A percentile compares a stretch with the other conserved stretches of the same genome.
These are phyloP conservation scores for Xiphydria camelus DNA, from an alignment of 2,888 invertebrate species.

Conservation along the genomic window DNA sequence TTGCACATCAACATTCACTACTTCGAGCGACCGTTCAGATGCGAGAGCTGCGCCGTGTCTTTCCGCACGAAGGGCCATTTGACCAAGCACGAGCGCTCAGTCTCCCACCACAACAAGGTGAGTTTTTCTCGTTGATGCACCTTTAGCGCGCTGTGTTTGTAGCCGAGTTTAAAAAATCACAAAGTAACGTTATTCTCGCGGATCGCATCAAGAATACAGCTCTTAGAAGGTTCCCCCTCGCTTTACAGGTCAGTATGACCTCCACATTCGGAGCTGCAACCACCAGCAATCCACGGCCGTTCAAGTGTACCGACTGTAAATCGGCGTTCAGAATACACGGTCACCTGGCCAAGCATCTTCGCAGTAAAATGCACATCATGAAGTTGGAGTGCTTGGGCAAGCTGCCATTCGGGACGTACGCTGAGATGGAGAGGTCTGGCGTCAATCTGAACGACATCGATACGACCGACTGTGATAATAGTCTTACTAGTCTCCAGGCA, in stretches of 20 bases:
- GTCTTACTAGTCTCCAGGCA: slow-evolving; percentile 82
- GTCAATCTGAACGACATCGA: slow-evolving; percentile 92
- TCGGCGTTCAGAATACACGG: slow-evolving; percentile 96
- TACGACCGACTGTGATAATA: slow-evolving; percentile 94
- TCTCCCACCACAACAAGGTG: slow-evolving; percentile 90
- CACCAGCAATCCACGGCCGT: slow-evolving; percentile 91
- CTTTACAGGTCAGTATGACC: slow-evolving; percentile 70
- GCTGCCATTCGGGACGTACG: slow-evolving; percentile 91
- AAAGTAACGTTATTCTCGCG: too few species aligned
- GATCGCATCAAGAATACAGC: too few species aligned
- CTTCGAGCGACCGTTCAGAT: slow-evolving; percentile 88
- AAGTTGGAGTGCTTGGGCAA: slow-evolving; percentile 90
- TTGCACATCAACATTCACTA: slow-evolving; percentile 96
- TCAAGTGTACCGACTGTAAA: slow-evolving; percentile 94
- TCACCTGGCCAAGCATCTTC: slow-evolving; percentile 93
- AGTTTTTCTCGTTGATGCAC: too few species aligned
- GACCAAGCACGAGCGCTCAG: slow-evolving; percentile 90
- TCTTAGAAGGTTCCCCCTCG: too few species aligned
- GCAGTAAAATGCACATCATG: slow-evolving; percentile 95
- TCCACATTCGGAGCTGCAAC: slow-evolving; percentile 82
- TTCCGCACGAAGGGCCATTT: slow-evolving; percentile 88
- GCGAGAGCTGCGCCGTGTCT: slow-evolving; percentile 88
- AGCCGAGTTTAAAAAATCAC: too few species aligned
- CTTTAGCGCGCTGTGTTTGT: too few species aligned
- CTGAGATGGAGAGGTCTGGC: slow-evolving; percentile 89